Conservation (phyloP, 2,888 invertebrate genomes). For the Liopterus haemorrhoidalis region DNA sequence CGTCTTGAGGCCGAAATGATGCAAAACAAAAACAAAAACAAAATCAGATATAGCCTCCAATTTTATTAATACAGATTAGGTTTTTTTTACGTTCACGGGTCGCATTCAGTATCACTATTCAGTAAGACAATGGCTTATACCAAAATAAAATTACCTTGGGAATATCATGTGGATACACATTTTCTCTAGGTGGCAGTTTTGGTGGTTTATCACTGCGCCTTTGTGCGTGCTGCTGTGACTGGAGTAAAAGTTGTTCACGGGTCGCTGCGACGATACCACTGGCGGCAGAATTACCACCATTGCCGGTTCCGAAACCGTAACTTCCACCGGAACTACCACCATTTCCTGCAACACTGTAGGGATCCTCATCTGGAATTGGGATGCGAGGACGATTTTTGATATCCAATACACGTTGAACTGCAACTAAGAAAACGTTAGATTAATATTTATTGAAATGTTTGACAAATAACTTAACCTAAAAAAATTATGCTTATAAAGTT, state of each 20-base stretch:
- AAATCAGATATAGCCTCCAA: too few species aligned
- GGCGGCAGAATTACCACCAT: constrained; percentile 55
- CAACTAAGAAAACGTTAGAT: too few species aligned
- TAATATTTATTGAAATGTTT: too few species aligned
- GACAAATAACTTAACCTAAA: too few species aligned
- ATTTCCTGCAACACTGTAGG: constrained; percentile 51
- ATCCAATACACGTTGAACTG: constrained; percentile 50
- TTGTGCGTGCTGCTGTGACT: constrained; percentile 49
- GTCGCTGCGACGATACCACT: constrained; percentile 62
- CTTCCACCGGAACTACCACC: not conserved
- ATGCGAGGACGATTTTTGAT: constrained; percentile 54
- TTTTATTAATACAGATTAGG: too few species aligned
- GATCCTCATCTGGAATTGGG: constrained; percentile 56
- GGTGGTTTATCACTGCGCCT: constrained; percentile 52
- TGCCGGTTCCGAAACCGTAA: constrained; percentile 41
- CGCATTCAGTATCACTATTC: not conserved
- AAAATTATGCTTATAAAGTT: too few species aligned
- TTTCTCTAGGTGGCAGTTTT: constrained; percentile 55
- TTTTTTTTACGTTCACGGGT: not conserved
- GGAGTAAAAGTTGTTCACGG: constrained; percentile 63
- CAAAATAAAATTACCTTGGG: constrained; percentile 47
- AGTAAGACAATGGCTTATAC: too few species aligned
- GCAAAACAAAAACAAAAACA: too few species aligned
- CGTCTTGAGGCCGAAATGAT: too few species aligned
- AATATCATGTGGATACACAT: constrained; percentile 49